A percentile compares a stretch with the other conserved stretches of the same genome.
phyloP scores from a whole-genome alignment of 2,797 vertebrate genomes.

The Sciurus vulgaris region DNA sequence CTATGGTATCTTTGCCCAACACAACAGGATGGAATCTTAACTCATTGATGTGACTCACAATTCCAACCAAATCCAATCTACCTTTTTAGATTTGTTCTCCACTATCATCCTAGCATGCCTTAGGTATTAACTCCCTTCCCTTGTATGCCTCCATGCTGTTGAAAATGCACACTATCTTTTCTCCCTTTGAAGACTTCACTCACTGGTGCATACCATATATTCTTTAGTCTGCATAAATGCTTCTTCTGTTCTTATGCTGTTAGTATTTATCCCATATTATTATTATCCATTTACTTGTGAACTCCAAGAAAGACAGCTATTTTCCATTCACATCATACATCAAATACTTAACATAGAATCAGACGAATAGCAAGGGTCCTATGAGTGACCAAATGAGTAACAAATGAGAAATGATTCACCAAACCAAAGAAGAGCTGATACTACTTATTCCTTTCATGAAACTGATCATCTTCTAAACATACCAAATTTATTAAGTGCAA shows the following conservation, averaged over 20 bases:
- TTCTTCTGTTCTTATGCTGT: not conserved
- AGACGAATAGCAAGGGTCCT: not conserved
- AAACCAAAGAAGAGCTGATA: not conserved
- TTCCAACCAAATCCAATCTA: not conserved
- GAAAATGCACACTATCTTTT: not conserved
- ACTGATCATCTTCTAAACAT: conserved; percentile 39
- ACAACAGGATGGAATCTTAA: not conserved
- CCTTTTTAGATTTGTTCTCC: not conserved
- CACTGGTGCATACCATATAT: not conserved
- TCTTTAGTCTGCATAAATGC: not conserved
- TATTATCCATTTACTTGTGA: not conserved
- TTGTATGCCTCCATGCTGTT: not conserved
- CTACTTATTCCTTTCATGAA: not conserved
- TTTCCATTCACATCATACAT: not conserved
- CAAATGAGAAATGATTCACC: conserved; percentile 17
- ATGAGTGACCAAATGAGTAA: conserved; percentile 32
- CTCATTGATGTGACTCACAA: not conserved
- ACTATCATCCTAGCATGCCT: not conserved
- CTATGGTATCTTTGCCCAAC: not conserved
- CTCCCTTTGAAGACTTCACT: not conserved
- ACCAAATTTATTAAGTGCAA: not conserved
- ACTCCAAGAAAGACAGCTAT: not conserved
- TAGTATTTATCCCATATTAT: not conserved
- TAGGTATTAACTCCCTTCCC: not conserved
- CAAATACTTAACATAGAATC: not conserved